Percentiles rank a stretch among this genome's conserved stretches.
These are phyloP conservation scores for Collichthys lucidus DNA, from an alignment of 2,113 vertebrate species.

Conservation along the genomic window DNA sequence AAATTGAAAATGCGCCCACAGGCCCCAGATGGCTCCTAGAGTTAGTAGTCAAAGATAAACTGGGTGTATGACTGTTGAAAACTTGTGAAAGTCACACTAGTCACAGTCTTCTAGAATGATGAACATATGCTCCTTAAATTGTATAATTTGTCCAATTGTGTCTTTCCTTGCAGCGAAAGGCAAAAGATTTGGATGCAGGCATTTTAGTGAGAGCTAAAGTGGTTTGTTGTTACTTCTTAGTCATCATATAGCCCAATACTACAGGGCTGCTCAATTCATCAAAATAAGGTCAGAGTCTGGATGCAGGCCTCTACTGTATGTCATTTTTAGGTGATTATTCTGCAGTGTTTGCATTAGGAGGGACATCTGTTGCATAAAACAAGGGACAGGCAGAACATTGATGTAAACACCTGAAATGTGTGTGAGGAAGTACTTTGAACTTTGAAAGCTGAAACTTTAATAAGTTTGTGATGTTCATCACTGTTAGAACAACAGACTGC, in stretches of 20 bases:
- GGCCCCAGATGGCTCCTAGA: constrained; percentile 28
- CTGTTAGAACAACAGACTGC: too few relatives aligned
- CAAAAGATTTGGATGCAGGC: background rate
- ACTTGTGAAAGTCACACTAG: background rate
- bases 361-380: too few relatives aligned
- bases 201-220: background rate
- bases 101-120: background rate
- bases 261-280: too few relatives aligned
- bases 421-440: too few relatives aligned
- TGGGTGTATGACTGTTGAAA: background rate
- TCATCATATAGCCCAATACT: background rate
- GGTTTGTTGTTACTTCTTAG: background rate
- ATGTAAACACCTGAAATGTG: too few relatives aligned
- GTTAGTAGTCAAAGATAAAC: constrained; percentile 8
- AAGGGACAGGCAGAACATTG: too few relatives aligned
- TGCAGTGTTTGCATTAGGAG: too few relatives aligned
- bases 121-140: background rate
- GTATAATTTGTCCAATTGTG: background rate
- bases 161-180: background rate
- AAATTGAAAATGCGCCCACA: constrained; percentile 17
- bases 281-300: too few relatives aligned
- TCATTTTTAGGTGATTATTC: background rate
- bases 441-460: too few relatives aligned
- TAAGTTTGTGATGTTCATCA: too few relatives aligned
- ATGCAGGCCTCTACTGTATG: background rate